Conservation (phyloP, 2,113 vertebrate species). For the Hippoglossus stenolepis region DNA sequence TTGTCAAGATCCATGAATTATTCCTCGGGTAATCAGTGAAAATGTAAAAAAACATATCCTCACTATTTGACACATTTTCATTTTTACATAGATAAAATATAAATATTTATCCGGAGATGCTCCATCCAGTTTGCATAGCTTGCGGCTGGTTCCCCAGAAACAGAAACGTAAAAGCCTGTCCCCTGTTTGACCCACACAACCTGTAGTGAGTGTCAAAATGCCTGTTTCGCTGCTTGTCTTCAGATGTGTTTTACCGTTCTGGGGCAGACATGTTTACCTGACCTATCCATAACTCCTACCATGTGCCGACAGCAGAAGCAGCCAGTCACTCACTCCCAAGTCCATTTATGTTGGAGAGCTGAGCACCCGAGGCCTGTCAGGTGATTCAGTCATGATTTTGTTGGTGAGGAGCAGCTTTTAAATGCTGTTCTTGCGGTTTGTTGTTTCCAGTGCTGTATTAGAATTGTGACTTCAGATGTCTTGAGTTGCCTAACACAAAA, state of each 20-base stretch:
- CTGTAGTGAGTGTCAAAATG: slow-evolving; percentile 1
- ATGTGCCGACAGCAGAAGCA: slow-evolving; percentile 52
- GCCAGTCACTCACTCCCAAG: slow-evolving; percentile 18
- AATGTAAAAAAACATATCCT: neutral
- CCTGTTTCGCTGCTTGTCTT: slow-evolving; percentile 29
- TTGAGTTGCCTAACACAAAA: no score
- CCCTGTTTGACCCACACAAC: neutral
- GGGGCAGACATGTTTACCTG: slow-evolving; percentile 50
- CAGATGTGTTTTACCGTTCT: slow-evolving; percentile 28
- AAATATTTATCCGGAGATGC: neutral
- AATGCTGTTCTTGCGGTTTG: slow-evolving; percentile 12
- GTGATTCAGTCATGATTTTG: slow-evolving; percentile 14
- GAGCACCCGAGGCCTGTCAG: slow-evolving; percentile 46
- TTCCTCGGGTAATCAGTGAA: no score
- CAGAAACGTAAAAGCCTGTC: neutral
- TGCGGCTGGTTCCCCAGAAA: neutral
- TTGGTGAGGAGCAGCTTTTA: slow-evolving; percentile 19
- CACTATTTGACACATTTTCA: neutral
- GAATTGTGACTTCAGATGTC: no score
- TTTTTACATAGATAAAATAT: neutral
- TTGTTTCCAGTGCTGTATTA: neutral
- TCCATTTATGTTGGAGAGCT: slow-evolving; percentile 27
- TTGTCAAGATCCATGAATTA: no score
- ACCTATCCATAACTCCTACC: slow-evolving; percentile 61
- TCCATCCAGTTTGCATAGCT: neutral